Evolutionary conservation across 2,797 vertebrate species (phyloP).

Genomic region (Falco columbarius): DNA sequence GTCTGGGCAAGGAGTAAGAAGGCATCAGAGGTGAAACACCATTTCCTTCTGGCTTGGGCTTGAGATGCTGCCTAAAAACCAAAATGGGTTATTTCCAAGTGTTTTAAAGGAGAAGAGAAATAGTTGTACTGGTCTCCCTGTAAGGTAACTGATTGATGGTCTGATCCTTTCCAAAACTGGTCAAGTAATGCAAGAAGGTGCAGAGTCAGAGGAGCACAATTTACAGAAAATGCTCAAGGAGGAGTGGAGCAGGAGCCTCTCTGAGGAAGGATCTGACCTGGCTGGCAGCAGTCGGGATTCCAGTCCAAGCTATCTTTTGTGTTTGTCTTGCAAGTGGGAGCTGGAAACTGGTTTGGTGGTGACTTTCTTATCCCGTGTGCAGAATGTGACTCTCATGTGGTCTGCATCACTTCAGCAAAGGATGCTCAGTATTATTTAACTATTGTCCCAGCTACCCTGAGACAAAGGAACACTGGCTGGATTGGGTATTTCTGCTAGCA

Average conservation of each 20-base stretch:
- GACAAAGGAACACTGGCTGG: accelerated
- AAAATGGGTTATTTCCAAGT: not conserved
- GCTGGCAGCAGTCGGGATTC: not conserved
- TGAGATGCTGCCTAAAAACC: not conserved
- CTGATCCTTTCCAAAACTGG: not conserved
- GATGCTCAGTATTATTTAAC: not conserved
- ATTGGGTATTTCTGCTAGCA: accelerated
- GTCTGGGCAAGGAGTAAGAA: constrained; percentile 14
- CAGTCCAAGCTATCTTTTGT: not conserved
- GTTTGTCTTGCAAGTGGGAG: not conserved
- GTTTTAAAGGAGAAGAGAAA: not conserved
- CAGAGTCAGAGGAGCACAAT: not conserved
- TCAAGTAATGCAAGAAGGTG: not conserved
- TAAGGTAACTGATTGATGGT: not conserved
- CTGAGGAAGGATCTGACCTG: not conserved
- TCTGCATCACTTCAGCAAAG: not conserved
- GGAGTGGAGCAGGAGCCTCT: not conserved
- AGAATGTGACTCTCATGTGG: not conserved
- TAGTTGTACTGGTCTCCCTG: not conserved
- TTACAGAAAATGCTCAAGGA: not conserved
- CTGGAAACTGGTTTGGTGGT: not conserved
- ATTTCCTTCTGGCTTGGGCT: not conserved
- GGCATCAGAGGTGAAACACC: not conserved
- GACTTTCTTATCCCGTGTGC: not conserved
- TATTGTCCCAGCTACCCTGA: accelerated